phyloP scores from a whole-genome alignment of 1,140 invertebrate species.

The Heliothis subflexa region DNA sequence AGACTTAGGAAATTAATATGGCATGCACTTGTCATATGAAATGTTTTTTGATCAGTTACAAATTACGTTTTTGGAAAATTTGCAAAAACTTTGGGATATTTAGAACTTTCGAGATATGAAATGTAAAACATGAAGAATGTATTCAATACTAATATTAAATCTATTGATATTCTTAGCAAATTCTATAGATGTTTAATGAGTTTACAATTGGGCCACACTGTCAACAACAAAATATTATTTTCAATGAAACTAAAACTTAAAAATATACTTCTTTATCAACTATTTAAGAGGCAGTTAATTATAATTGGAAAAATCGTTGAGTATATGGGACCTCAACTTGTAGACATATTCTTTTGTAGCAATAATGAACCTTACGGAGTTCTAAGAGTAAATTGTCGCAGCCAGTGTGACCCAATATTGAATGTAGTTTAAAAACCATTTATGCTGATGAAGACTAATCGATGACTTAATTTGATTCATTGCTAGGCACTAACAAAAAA shows the following conservation, averaged over 20 bases:
- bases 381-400: neutral
- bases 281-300: no score
- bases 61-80: neutral
- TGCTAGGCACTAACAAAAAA: no score
- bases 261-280: no score
- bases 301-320: no score
- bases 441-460: neutral
- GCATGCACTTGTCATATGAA: constrained; percentile 5
- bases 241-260: no score
- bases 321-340: no score
- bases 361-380: no score
- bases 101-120: neutral
- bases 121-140: neutral
- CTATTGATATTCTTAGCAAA: neutral
- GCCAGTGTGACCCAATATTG: neutral
- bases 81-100: neutral
- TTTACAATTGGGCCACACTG: no score
- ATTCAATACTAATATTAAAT: neutral
- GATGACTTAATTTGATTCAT: neutral
- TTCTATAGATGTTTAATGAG: no score
- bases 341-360: no score
- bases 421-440: neutral
- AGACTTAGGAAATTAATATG: constrained; percentile 7
- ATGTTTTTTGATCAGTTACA: neutral
- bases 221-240: no score